Base-by-base conservation (phyloP, 2,113 vertebrate genomes). In the Crotalus tigris region DNA sequence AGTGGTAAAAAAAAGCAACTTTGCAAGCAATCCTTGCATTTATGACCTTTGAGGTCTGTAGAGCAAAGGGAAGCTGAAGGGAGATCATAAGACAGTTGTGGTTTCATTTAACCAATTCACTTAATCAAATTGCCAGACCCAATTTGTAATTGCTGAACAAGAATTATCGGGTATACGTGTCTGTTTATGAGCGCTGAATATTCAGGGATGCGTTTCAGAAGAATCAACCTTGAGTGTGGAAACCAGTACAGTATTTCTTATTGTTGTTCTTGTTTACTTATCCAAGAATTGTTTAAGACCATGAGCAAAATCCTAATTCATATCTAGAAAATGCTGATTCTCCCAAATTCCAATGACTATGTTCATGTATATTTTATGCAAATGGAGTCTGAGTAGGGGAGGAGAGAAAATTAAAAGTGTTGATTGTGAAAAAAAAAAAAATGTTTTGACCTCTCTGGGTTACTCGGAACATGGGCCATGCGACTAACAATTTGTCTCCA, bases 291-390 rank as follows among this genome's bases (percentile, higher is more conserved):
- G n/a, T 33, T 69, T 54, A 54, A 13, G 58, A 19, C 19, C 87
- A 46, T 33, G 39, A 59, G 7, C 11, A 13, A 23, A 64, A 12
- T n/a, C 58, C 49, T 24, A 19, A 51, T 23, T 39, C 59, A 33
- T 69, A 87, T 51, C 6, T 88, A 44, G 33, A 89, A 75, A 92
- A 49, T 57, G 9, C n/a, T 26, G 64, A 29, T 88, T 64, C 29
- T 24, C 51, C 44, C 53, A 39, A 81, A 57, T 55, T 51, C 49
- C 58, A 69, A 11, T 54, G 91, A 87, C 39, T 7, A 24, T 4
- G 29, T n/a, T 49, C 92, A 23, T 92, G 39, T 54, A 92, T 54
- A 89, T 85, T 89, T 92, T 81, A 92, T 89, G 61, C 61, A 46
- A 89, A 89, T 46, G 9, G 39, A 7, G 19, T 88, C 23, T 15